phyloP scores from a whole-genome alignment of 2,888 invertebrate genomes.

The Sinotaia quadrata region DNA sequence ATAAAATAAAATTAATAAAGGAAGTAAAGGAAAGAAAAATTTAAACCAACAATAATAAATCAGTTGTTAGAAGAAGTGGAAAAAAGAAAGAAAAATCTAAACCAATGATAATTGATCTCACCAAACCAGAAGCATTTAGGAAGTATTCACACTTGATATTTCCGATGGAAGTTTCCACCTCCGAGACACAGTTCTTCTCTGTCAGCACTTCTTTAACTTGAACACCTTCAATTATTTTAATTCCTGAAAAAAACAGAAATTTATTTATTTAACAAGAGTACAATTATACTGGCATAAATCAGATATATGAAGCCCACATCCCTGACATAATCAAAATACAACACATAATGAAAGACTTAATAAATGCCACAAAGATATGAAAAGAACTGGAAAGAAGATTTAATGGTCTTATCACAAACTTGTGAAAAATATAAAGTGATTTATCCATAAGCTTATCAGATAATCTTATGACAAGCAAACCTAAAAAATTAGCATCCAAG shows the following conservation, averaged over 20 bases:
- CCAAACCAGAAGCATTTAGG: constrained; percentile 94
- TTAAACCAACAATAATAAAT: too few relatives aligned
- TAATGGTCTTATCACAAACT: too few relatives aligned
- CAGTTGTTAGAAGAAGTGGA: too few relatives aligned
- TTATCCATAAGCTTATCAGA: too few relatives aligned
- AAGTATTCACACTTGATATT: constrained; percentile 89
- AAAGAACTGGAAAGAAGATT: too few relatives aligned
- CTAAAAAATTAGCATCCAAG: too few relatives aligned
- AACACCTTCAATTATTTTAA: constrained; percentile 78
- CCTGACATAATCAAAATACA: not conserved
- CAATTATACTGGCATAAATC: not conserved
- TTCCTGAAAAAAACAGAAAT: constrained; percentile 70
- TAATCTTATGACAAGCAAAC: too few relatives aligned
- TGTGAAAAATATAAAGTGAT: too few relatives aligned
- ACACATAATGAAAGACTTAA: too few relatives aligned
- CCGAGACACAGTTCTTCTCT: constrained; percentile 76
- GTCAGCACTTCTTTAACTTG: constrained; percentile 76
- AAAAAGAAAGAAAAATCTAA: too few relatives aligned
- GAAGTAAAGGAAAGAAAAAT: too few relatives aligned
- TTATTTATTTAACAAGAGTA: not conserved
- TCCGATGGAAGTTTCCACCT: constrained; percentile 78
- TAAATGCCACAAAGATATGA: not conserved
- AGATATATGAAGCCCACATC: not conserved
- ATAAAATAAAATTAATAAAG: too few relatives aligned
- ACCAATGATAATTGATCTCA: constrained; percentile 69